Conservation (phyloP, 2,797 vertebrate species). For the Oreochromis grahami region DNA sequence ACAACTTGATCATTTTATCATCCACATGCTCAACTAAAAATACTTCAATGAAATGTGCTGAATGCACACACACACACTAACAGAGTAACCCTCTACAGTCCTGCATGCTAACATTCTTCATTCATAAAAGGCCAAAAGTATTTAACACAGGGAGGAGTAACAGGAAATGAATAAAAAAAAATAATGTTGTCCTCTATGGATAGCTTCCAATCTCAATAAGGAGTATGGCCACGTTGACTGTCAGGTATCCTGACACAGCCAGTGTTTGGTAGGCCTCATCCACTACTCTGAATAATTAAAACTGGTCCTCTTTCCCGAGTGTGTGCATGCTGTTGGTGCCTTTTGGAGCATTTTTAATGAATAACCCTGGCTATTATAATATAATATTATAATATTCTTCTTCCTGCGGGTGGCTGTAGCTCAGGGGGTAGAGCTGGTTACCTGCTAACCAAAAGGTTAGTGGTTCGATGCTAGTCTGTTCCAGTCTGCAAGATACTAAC, state of each 20-base stretch:
- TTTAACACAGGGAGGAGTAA: not conserved
- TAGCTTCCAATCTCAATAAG: not conserved
- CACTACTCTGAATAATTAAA: not conserved
- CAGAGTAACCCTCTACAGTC: not conserved
- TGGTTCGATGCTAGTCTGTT: fast-evolving
- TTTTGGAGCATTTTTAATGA: not conserved
- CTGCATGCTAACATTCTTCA: not conserved
- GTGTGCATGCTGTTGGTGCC: not conserved
- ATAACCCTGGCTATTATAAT: not conserved
- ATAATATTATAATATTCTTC: not conserved
- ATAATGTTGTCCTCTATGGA: not conserved
- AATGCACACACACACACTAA: not conserved
- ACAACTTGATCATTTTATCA: not conserved
- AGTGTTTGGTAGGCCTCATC: not conserved
- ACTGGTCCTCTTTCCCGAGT: not conserved
- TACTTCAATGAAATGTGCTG: not conserved
- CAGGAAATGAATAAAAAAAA: not conserved
- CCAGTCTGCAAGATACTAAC: not conserved
- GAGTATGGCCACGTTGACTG: not conserved
- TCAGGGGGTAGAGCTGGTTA: not conserved
- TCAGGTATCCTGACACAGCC: not conserved
- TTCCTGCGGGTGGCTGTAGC: not conserved
- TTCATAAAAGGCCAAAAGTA: not conserved
- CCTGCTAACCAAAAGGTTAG: not conserved
- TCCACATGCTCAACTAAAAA: not conserved